Evolutionary conservation across 2,113 vertebrate species (phyloP).

Genomic region (Phaethon lepturus): DNA sequence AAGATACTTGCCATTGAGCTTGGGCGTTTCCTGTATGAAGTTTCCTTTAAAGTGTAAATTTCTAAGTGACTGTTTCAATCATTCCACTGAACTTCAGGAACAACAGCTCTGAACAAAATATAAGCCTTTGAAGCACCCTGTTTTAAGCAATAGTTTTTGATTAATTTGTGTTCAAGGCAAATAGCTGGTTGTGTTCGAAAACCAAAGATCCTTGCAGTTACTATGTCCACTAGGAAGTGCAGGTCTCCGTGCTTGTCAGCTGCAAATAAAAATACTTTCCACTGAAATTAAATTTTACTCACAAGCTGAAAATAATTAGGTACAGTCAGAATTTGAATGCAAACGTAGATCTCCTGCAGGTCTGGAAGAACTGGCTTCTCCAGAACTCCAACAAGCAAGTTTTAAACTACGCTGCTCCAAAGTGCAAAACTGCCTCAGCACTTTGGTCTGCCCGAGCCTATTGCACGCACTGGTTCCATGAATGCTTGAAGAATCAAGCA

Average conservation of each 20-base stretch:
- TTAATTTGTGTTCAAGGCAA: neutral
- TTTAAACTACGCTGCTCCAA: neutral
- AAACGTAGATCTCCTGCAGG: neutral
- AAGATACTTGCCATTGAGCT: neutral
- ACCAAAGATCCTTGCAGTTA: neutral
- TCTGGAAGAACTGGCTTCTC: slow-evolving; percentile 24
- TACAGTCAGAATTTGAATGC: neutral
- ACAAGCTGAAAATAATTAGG: neutral
- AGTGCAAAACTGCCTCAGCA: neutral
- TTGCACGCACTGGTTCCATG: neutral
- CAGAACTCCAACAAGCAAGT: neutral
- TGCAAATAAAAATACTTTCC: neutral
- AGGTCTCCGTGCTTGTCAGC: neutral
- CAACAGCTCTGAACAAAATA: neutral
- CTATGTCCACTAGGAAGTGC: neutral
- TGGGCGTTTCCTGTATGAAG: neutral
- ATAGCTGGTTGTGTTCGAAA: neutral
- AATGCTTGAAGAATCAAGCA: neutral
- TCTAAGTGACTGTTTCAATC: neutral
- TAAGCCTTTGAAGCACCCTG: neutral
- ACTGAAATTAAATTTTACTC: neutral
- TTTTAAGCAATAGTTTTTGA: neutral
- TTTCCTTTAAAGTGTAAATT: neutral
- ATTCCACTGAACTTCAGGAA: neutral
- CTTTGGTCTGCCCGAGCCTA: fast-evolving